Conservation (phyloP, 2,113 vertebrate genomes). For the Otis tarda region DNA sequence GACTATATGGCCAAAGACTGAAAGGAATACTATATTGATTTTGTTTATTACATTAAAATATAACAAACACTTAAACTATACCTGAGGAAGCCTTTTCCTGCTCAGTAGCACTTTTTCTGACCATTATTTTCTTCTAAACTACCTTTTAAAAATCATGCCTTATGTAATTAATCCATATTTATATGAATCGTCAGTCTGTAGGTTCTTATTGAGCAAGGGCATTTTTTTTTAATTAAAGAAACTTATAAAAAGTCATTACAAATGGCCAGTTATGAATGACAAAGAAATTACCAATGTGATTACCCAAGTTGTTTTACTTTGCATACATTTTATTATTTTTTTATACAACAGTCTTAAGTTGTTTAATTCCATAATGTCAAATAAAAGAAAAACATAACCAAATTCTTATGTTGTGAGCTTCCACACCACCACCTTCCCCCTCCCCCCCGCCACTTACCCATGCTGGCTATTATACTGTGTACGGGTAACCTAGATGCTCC, state of each 20-base stretch:
- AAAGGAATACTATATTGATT: neutral
- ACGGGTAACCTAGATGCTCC: constrained; percentile 89
- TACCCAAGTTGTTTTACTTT: neutral
- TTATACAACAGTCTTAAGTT: neutral
- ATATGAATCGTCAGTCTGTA: neutral
- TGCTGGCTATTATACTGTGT: constrained; percentile 94
- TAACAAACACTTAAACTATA: neutral
- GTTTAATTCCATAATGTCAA: neutral
- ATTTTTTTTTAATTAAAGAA: neutral
- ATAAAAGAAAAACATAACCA: neutral
- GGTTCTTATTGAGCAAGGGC: neutral
- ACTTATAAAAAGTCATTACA: neutral
- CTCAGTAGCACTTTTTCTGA: neutral
- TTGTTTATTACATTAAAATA: neutral
- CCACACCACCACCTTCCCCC: too few species aligned
- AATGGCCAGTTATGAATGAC: neutral
- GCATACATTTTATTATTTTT: neutral
- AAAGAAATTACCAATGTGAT: neutral
- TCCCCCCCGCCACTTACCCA: constrained; percentile 83
- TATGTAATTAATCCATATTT: neutral
- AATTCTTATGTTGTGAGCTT: neutral
- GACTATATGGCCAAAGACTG: neutral
- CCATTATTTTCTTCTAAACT: neutral
- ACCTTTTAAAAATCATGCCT: neutral
- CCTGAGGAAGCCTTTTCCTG: neutral